Base-by-base conservation (phyloP, 2,888 invertebrate species). In the Epicampocera succincta region DNA sequence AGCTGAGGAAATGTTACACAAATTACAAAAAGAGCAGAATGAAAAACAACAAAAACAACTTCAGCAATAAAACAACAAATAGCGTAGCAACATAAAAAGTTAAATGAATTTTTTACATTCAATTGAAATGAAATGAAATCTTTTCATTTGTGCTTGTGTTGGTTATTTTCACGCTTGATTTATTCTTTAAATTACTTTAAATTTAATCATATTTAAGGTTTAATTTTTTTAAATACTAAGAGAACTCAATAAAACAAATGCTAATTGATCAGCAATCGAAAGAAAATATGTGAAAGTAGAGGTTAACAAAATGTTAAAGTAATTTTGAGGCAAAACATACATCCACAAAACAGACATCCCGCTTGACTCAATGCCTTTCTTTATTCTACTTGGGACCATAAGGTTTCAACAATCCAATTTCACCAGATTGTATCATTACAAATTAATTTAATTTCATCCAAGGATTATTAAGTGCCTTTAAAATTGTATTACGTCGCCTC, bases 1-100 rank as follows among this genome's bases (percentile, higher is more conserved):
- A 71, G 13, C 44, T 48, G 65, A 78, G 78, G 74, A 78, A 71
- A 54, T 71, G 73, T 74, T 66, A 19, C 40, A 21, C 42, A 69
- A 54, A 40, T 9, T 25, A 17, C 15, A 60, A 58, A 75, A 58
- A 50, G 15, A 33, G 12, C 13, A 17, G 61, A 33, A 33, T 21
- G 17, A 66, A 44, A 15, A 38, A 15, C 17, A 58, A 60, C 2
- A 29, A 12, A 17, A 71, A 52, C 52, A 61, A 56, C 8, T 42
- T 25, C 33, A 66, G 12, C 8, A 68, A 75, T 60, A 19, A 52
- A 60, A 44, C 15, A 58, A 56, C 33, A 33, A 33, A 33, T 33
- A 33, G 33, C 33, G 21, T 25, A 21, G 17, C 12, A 4, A 58
- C 15, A 46, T 19, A 50, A 33, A 52, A 52, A 40, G 38, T 66